Conservation (phyloP, 2,888 invertebrate species). For the Lasioglossum marginatum region DNA sequence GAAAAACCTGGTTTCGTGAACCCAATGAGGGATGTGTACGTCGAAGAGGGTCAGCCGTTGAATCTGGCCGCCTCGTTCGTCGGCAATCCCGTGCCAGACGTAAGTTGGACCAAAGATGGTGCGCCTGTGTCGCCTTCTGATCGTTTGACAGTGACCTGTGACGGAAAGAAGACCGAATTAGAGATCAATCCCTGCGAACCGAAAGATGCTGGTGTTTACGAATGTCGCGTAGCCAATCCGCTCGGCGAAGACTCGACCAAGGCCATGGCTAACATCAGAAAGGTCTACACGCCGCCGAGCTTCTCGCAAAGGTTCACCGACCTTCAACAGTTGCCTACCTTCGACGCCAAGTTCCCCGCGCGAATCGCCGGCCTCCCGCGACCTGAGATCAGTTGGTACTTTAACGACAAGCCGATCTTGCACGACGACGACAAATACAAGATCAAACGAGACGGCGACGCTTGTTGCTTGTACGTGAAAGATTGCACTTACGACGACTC, state of each 20-base stretch:
- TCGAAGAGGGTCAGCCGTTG: constrained; percentile 93
- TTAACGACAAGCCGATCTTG: constrained; percentile 90
- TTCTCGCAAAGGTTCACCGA: constrained; percentile 91
- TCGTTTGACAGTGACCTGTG: constrained; percentile 90
- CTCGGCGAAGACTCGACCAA: constrained; percentile 90
- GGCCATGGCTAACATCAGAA: constrained; percentile 90
- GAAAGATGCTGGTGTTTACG: constrained; percentile 92
- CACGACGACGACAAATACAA: constrained; percentile 90
- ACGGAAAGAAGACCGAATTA: constrained; percentile 92
- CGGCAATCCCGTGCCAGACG: constrained; percentile 94
- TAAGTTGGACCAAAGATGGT: constrained; percentile 92
- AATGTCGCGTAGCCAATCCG: constrained; percentile 91
- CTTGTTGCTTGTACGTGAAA: constrained; percentile 90
- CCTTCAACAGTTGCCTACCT: constrained; percentile 90
- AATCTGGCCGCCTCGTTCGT: constrained; percentile 89
- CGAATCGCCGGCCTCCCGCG: constrained; percentile 92
- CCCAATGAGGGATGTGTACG: constrained; percentile 90
- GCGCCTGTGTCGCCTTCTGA: constrained; percentile 88
- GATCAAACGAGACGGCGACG: constrained; percentile 92
- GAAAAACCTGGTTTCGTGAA: constrained; percentile 92
- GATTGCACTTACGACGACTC: constrained; percentile 89
- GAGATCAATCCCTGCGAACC: constrained; percentile 90
- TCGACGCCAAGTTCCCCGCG: constrained; percentile 93
- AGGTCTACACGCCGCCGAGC: constrained; percentile 91
- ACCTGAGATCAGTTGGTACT: constrained; percentile 95